Base-by-base conservation (phyloP, 1,140 invertebrate species). In the Solenopsis fugax region DNA sequence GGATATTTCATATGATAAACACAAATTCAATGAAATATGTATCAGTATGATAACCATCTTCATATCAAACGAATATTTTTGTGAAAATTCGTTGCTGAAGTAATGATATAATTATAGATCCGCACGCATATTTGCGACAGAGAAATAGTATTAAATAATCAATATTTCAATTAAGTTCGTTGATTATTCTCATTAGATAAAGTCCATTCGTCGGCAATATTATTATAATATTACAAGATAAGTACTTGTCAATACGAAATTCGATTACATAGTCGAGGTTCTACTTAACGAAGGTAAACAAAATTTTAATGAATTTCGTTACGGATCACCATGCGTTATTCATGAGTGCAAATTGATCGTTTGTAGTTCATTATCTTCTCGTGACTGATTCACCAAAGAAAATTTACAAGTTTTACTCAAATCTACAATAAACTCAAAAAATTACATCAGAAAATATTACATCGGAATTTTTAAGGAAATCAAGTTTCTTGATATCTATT, bases 401-500 rank as follows among this genome's bases (percentile, higher is more conserved):
- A 37, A 65, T 37, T 29, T n/a, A 62, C 21, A 21, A 2, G 13
- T 56, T 45, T 67, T 67, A 9, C 16, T 54, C 4, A 45, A 71
- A 58, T 82, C 0, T 29, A 29, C 4, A 6, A 18, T 58, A 72
- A 58, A 12, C 52, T 48, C 0, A n/a, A 4, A 29, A 56, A 62
- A 21, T 58, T 76, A 24, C 1, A 24, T 45, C 0, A 21, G 16
- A 24, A 76, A 45, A 10, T 1, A n/a, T 52, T 21, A 24, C 2
- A 50, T 45, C 10, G 48, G 3, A 76, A 52, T 58, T 67, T 67
- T 67, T 12, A 69, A 69, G 12, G 16, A 73, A 62, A 72, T 60
- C 37, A 37, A 48, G 76, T 78, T 24, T 67, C 64, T 71, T 64
- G 16, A 69, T 62, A 90, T 90, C 52, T 78, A 60, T 84, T 81